Percentiles rank a stretch among this genome's conserved stretches.
Evolutionary conservation across 2,113 vertebrate genomes (phyloP).

Genomic region (Neolamprologus variostigma): DNA sequence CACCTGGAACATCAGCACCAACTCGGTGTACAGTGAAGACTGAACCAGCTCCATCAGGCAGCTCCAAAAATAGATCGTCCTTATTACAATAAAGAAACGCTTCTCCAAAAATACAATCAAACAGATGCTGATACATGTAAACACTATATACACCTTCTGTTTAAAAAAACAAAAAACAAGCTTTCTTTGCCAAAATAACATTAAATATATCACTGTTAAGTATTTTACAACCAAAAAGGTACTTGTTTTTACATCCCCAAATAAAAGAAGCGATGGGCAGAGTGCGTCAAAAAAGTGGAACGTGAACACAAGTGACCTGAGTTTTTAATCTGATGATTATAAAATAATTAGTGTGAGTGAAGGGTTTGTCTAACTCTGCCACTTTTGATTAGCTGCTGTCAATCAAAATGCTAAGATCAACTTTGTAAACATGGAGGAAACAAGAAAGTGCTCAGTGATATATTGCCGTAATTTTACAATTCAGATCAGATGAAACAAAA

Average conservation of each 20-base stretch:
- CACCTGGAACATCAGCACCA: not conserved
- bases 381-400: not conserved
- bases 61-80: constrained; percentile 33
- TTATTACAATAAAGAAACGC: constrained; percentile 15
- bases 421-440: not conserved
- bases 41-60: not conserved
- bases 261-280: not conserved
- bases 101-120: constrained; percentile 5
- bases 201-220: not conserved
- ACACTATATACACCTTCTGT: not conserved
- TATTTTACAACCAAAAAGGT: not conserved
- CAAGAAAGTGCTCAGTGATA: not conserved
- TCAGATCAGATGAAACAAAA: not conserved
- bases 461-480: not conserved
- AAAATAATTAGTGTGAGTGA: not conserved
- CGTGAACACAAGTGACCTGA: not conserved
- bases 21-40: not conserved
- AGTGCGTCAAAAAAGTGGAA: not conserved
- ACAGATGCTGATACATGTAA: not conserved
- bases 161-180: not conserved
- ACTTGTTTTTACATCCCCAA: not conserved
- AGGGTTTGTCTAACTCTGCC: not conserved
- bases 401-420: not conserved
- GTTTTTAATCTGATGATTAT: not conserved
- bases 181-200: not conserved